phyloP scores from a whole-genome alignment of 2,113 vertebrate genomes.

The Zosterops borbonicus region DNA sequence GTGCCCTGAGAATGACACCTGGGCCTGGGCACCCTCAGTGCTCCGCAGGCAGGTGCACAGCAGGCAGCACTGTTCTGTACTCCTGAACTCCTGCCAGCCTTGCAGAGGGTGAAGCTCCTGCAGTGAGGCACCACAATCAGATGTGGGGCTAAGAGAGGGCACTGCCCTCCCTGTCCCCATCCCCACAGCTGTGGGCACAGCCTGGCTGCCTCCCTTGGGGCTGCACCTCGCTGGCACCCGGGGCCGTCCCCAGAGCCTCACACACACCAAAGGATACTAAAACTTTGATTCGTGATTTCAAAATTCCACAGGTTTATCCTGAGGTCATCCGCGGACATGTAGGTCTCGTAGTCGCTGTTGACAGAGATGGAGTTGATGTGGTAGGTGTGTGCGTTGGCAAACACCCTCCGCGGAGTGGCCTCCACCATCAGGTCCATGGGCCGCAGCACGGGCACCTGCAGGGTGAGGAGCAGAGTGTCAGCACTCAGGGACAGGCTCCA shows the following conservation, averaged over 20 bases:
- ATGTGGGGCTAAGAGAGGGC: rapidly evolving
- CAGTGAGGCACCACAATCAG: rapidly evolving
- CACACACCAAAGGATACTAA: conserved; percentile 88
- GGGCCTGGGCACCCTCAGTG: rapidly evolving
- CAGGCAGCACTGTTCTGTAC: rapidly evolving
- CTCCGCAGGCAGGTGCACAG: rapidly evolving
- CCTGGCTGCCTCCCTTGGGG: rapidly evolving
- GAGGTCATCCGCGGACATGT: conserved; percentile 95
- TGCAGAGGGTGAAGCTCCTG: neutral
- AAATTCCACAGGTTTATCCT: conserved; percentile 97
- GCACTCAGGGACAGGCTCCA: neutral
- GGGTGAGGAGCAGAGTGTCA: conserved; percentile 8
- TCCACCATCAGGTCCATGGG: conserved; percentile 98
- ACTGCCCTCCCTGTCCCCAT: rapidly evolving
- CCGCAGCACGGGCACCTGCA: conserved; percentile 88
- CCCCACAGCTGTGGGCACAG: rapidly evolving
- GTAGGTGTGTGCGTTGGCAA: conserved; percentile 94
- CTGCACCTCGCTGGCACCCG: neutral
- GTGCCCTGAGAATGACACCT: rapidly evolving
- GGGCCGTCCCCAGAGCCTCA: rapidly evolving
- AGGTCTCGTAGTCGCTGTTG: conserved; percentile 96
- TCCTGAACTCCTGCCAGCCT: neutral
- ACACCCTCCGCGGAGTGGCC: conserved; percentile 88
- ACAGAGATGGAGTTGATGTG: conserved; percentile 99
- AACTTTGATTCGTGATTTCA: conserved; percentile 96